Evolutionary conservation across 2,888 invertebrate species (phyloP), one percentile per base, ranked within the genome.

Genomic region (Itoplectis maculator): DNA sequence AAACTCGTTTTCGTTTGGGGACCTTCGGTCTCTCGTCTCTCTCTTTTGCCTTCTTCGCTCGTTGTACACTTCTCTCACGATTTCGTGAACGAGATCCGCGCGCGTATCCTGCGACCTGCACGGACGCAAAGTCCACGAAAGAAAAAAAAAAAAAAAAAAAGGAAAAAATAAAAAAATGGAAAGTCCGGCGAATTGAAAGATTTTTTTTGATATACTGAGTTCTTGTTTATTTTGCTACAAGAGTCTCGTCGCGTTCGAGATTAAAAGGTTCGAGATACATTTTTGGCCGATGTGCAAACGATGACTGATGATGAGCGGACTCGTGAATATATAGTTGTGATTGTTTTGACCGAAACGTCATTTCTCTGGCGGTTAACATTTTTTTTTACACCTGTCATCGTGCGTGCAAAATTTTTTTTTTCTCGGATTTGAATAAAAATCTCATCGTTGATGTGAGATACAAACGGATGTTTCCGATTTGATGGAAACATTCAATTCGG

Each of bases 1-100:
- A 77, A 81, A 78, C 77, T 78, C 65, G 83, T 83, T 83, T 83
- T 78, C 73, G 76, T 72, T 79, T 69, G 61, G 73, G 42, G 56
- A 54, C 68, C 65, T 76, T 47, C 74, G 65, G 63, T 76, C 69
- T 47, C 70, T 76, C 75, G 9, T 59, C 37, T 78, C 51, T 11
- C 15, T 35, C 40, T 7, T 11, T 65, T 66, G n/a, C 47, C 66
- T 65, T 35, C 18, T n/a, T 47, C 49, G 29, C 35, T 51, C 15
- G n/a, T n/a, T n/a, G n/a, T n/a, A n/a, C n/a, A n/a, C 29, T 9
- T 68, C 49, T 51, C 35, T 23, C 35, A 29, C 49, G 49, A 68
- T 35, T 68, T 51, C 23, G 61, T 61, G 59, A 59, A 59, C n/a
- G 37, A 35, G 35, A 15, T 37, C 37, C 29, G 15, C 37, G 7